phyloP scores from a whole-genome alignment of 1,140 invertebrate species.

The Lepidurus packardi region DNA sequence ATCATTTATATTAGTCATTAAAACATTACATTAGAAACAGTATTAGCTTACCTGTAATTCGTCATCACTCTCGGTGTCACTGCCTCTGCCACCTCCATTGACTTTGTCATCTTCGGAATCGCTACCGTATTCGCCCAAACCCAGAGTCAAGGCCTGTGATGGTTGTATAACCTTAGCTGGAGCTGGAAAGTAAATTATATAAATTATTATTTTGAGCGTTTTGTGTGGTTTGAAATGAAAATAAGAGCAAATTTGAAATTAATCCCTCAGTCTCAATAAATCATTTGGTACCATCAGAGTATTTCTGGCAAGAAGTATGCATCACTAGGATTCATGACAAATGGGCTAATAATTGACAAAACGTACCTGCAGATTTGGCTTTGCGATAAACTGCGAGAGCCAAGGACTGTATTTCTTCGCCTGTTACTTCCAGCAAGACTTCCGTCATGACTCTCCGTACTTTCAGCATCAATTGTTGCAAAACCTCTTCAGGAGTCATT shows the following conservation, averaged over 20 bases:
- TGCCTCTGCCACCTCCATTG: not conserved
- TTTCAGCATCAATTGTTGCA: constrained; percentile 64
- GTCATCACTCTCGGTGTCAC: not conserved
- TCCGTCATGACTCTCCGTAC: constrained; percentile 81
- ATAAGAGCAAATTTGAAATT: not conserved
- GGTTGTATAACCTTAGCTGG: not conserved
- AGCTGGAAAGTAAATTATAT: not conserved
- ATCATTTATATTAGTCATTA: not conserved
- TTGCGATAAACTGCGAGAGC: constrained; percentile 67
- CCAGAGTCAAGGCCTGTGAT: not conserved
- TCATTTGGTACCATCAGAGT: not conserved
- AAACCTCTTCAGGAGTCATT: constrained; percentile 49
- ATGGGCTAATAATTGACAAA: not conserved
- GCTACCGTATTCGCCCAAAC: not conserved
- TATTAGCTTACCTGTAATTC: not conserved
- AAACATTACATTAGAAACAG: too few relatives aligned
- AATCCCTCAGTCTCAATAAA: constrained; percentile 19
- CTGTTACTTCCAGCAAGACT: constrained; percentile 87
- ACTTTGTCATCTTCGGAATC: not conserved
- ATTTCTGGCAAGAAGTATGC: not conserved
- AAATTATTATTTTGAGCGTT: too few relatives aligned
- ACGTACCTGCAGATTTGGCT: constrained; percentile 59
- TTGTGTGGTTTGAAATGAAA: too few relatives aligned
- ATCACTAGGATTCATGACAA: not conserved
- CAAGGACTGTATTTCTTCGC: constrained; percentile 72